Conservation (phyloP, 2,888 invertebrate genomes). For the Pyrocoelia pectoralis region DNA sequence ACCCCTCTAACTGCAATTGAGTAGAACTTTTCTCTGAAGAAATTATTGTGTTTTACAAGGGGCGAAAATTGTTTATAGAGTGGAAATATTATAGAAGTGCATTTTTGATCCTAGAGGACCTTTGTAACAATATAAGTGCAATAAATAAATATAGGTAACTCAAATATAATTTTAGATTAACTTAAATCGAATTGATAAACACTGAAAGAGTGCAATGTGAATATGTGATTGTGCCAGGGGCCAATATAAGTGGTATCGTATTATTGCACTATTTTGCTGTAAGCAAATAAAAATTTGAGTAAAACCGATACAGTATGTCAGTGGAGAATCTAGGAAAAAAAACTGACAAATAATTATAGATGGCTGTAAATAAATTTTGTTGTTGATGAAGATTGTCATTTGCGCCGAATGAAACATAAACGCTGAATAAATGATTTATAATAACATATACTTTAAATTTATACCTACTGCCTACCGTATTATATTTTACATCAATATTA, state of each 20-base stretch:
- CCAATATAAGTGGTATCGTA: neutral
- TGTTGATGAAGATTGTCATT: no score
- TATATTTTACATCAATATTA: no score
- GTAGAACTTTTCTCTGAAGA: neutral
- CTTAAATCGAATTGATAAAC: neutral
- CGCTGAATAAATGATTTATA: no score
- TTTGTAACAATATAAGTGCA: neutral
- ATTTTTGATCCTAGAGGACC: neutral
- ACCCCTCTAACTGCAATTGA: no score
- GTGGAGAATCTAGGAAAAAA: no score
- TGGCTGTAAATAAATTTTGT: no score
- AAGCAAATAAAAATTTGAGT: conserved; percentile 1
- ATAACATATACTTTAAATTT: no score
- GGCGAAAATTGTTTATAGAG: no score
- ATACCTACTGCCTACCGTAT: no score
- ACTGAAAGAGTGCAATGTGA: neutral
- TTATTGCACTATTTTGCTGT: neutral
- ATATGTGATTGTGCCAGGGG: neutral
- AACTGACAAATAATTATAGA: no score
- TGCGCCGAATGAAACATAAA: no score
- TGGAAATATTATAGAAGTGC: neutral
- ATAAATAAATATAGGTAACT: neutral
- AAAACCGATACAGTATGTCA: no score
- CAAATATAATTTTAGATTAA: neutral
- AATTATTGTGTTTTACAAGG: neutral